Base-by-base conservation (phyloP, 2,797 vertebrate species). In the Xyrichtys novacula region DNA sequence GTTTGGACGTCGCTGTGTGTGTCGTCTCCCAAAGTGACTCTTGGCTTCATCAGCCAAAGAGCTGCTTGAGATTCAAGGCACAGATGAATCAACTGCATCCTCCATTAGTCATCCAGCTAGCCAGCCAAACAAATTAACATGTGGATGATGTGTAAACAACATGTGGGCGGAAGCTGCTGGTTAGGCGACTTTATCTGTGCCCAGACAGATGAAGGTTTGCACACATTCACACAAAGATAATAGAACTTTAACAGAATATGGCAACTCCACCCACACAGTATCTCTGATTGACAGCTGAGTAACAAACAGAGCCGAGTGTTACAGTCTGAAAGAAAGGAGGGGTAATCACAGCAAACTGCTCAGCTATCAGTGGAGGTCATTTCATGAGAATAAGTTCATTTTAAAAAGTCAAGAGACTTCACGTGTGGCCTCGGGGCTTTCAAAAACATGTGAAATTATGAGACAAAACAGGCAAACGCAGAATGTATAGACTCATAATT, bases 51-150 rank as follows among this genome's bases (percentile, higher is more conserved):
- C 48, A 47, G 42, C 46, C 56, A 52, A 68, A 67, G 64, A 50
- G 63, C 68, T 70, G 68, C 61, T 87, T 80, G 40, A 68, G 55
- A 89, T 83, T 82, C 49, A 0, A 25, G 65, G 76, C 71, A 76
- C 78, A 80, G 48, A 61, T 28, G 39, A 73, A 74, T 68, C 39
- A 25, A 22, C 67, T 59, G 58, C 58, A 65, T 52, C 63, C 36
- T 8, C 40, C 38, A 57, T 79, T 75, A 81, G 46, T 67, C 49
- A 69, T 54, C 29, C 36, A 58, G 36, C 68, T 26, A 61, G 63
- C 17, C 25, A 56, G 57, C 61, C 49, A 60, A 70, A 77, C 62
- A 63, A 71, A 78, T 79, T 39, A 82, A 66, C 78, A 81, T 52
- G 59, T 65, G 74, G 56, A 63, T 58, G 74, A 71, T 49, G 63